Percentiles rank a stretch among this genome's conserved stretches.
phyloP scores from a whole-genome alignment of 1,140 invertebrate species.

The Sycophaga agraensis region DNA sequence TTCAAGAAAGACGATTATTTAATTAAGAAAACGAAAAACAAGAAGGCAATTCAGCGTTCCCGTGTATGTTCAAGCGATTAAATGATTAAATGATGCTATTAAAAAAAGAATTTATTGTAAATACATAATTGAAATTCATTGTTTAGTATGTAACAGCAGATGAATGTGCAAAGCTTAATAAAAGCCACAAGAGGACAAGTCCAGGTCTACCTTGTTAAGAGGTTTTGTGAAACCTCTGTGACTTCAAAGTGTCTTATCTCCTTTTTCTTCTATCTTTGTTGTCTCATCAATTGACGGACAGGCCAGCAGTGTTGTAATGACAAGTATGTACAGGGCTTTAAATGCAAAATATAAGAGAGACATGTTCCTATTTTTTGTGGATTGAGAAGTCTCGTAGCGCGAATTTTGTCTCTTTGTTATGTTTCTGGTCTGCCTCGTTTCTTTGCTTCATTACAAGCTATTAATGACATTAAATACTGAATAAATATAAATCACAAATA shows the following conservation, averaged over 20 bases:
- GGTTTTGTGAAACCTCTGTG: constrained; percentile 33
- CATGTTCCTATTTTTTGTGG: constrained; percentile 29
- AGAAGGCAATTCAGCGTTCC: constrained; percentile 13
- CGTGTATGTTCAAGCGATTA: constrained; percentile 20
- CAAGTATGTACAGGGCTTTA: constrained; percentile 23
- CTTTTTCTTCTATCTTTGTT: constrained; percentile 42
- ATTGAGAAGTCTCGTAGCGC: constrained; percentile 26
- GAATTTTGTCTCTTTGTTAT: constrained; percentile 31
- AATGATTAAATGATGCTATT: constrained; percentile 24
- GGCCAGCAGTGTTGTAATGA: constrained; percentile 36
- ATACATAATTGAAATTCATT: constrained; percentile 44
- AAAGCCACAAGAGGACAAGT: constrained; percentile 43
- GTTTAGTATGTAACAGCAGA: constrained; percentile 43
- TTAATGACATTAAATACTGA: constrained; percentile 47
- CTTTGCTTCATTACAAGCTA: constrained; percentile 47
- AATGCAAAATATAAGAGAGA: constrained; percentile 15
- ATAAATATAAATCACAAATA: constrained; percentile 47
- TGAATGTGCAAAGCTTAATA: constrained; percentile 50
- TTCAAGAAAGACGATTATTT: constrained; percentile 32
- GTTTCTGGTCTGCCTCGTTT: constrained; percentile 46
- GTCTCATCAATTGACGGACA: constrained; percentile 44
- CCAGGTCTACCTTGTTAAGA: constrained; percentile 29
- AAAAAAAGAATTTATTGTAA: constrained; percentile 44
- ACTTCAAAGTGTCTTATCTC: constrained; percentile 54
- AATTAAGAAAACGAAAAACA: constrained; percentile 19